A percentile compares a stretch with the other conserved stretches of the same genome.
Conservation (phyloP, 23 tunicate species). For the Clavelina lepadiformis region DNA sequence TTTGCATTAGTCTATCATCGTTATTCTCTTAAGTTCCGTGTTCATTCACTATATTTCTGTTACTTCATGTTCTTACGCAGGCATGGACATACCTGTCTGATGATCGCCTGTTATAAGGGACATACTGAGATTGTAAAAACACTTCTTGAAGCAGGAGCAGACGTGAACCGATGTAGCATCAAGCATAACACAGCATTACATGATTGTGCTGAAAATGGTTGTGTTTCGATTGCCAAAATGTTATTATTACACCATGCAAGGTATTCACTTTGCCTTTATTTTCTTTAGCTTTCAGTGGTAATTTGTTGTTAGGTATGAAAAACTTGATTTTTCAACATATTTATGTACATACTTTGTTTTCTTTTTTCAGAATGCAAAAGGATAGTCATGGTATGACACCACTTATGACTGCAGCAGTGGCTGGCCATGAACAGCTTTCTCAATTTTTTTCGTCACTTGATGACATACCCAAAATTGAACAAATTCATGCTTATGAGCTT, state of each 20-base stretch:
- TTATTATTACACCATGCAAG: constrained; percentile 62
- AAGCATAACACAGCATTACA: constrained; percentile 88
- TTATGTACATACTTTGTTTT: background rate
- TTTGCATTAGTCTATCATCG: constrained; percentile 5
- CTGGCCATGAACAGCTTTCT: constrained; percentile 64
- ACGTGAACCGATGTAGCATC: constrained; percentile 74
- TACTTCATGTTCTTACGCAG: too few species aligned
- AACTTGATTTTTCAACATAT: background rate
- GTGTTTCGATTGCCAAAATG: constrained; percentile 63
- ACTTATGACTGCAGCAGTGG: constrained; percentile 80
- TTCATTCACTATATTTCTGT: too few species aligned
- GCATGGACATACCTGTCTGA: constrained; percentile 84
- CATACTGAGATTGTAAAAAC: constrained; percentile 72
- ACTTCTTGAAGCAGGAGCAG: constrained; percentile 69
- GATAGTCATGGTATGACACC: constrained; percentile 91
- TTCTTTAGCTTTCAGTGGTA: background rate
- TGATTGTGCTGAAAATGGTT: constrained; percentile 87
- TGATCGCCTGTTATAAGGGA: constrained; percentile 90
- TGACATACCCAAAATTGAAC: constrained; percentile 41
- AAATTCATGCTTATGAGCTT: constrained; percentile 66
- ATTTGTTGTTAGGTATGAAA: background rate
- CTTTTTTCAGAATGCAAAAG: constrained; percentile 40
- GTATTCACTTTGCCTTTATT: constrained; percentile 16
- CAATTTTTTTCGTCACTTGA: constrained; percentile 49
- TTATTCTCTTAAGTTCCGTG: background rate